These are phyloP conservation scores for Meta bourneti DNA, from an alignment of 2,888 invertebrate genomes.

Conservation along the genomic window DNA sequence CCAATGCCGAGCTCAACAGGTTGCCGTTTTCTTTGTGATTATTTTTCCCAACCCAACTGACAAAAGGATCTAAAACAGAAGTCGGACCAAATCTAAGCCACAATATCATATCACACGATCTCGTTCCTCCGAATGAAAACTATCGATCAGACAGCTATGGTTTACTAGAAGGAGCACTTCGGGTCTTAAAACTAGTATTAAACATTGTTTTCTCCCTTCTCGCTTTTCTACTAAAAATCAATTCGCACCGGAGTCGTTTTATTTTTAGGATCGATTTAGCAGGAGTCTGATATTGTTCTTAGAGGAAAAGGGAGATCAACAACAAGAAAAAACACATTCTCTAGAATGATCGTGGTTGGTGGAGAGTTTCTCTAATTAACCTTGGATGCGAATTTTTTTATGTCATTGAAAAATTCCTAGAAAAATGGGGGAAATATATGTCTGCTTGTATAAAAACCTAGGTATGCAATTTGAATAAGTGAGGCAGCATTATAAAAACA, in stretches of 20 bases:
- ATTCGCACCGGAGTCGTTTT: not conserved
- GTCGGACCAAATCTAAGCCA: not conserved
- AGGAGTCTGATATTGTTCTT: not conserved
- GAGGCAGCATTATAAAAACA: not conserved
- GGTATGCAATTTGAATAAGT: not conserved
- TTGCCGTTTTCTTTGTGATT: not conserved
- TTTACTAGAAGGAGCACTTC: not conserved
- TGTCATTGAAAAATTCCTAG: not conserved
- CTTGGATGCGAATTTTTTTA: not conserved
- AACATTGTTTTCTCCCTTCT: not conserved
- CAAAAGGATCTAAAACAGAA: not conserved
- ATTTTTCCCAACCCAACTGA: not conserved
- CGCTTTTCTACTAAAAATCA: not conserved
- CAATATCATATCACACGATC: not conserved
- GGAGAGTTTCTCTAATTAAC: not conserved
- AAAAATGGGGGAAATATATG: not conserved
- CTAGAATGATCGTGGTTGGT: not conserved
- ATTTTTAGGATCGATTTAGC: not conserved
- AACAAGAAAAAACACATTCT: not conserved
- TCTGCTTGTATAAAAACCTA: not conserved
- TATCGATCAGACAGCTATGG: not conserved
- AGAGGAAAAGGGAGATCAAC: not conserved
- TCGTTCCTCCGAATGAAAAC: not conserved
- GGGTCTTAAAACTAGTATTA: not conserved
- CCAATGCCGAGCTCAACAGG: not conserved